Evolutionary conservation across 2,113 vertebrate species (phyloP).

Genomic region (Bos taurus): ARS-UCD2.0 NC_037338.1:79858501-79859000

Average conservation of each 20-base stretch:
- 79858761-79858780: neutral
- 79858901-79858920: neutral
- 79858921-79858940: neutral
- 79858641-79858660: neutral
- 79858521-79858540: neutral
- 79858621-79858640: neutral
- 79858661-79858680: neutral
- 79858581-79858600: neutral
- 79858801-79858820: neutral
- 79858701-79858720: neutral
- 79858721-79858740: neutral
- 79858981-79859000: neutral
- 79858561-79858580: neutral
- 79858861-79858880: neutral
- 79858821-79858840: neutral
- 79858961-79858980: neutral
- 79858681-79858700: neutral
- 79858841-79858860: neutral
- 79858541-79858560: accelerated
- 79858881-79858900: neutral
- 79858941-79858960: neutral
- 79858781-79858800: neutral
- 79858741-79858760: neutral
- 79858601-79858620: neutral
- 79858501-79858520: neutral